Base-by-base conservation (phyloP, 2,888 invertebrate species). In the Laspeyria flexula region DNA sequence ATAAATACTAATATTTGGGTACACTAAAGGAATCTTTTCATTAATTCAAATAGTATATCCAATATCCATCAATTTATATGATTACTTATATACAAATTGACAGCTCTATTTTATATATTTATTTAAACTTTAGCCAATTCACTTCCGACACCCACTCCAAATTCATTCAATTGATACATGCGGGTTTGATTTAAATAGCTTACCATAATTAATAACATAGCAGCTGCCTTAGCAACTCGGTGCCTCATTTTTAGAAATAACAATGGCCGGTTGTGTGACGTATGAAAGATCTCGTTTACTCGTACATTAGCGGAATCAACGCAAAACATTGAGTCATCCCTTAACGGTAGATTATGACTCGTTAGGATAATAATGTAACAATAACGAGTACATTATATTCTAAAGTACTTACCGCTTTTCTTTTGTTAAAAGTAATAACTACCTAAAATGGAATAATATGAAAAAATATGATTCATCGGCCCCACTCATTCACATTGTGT, bases 311-410 rank as follows among this genome's bases (percentile, higher is more conserved):
- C 11, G 33, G 38, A 40, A 35, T 43, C 33, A 15, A n/a, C 27
- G 37, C 31, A 18, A 37, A 47, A 25, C 40, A 29, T 18, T 60
- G 54, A 55, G 55, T 66, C 52, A 49, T 34, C 45, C 43, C 48
- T 37, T 43, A 49, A 42, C 48, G 43, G 50, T 38, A 42, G 12
- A 37, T 11, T 34, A 11, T 25, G 29, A 10, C 43, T 52, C 15
- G 40, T 54, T 25, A 54, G 55, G 44, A 37, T 45, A 54, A 47
- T 56, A 66, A 64, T 64, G 54, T 47, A 45, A 48, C 45, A 51
- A 50, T 57, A 49, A 60, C 63, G 53, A 31, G 21, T 23, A 5
- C 21, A 12, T 30, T n/a, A 11, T 39, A n/a, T 15, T 16, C 15
- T 12, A 39, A 10, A 9, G n/a, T n/a, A n/a, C n/a, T n/a, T 15